Evolutionary conservation across 2,113 vertebrate genomes (phyloP).

Genomic region (Gopherus evgoodei): DNA sequence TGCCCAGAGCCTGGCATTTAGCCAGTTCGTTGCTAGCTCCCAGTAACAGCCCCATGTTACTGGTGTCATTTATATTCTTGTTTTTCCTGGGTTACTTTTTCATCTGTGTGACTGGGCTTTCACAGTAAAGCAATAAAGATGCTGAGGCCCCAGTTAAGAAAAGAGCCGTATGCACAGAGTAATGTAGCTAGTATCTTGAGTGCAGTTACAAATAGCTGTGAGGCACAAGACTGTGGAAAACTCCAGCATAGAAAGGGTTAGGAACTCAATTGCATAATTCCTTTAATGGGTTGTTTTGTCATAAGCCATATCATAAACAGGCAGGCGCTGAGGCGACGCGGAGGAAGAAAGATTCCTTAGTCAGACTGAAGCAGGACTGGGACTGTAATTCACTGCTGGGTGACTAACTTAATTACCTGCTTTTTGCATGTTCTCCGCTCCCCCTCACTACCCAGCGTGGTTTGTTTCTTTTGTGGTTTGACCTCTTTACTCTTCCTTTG

Average conservation of each 20-base stretch:
- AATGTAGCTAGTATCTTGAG: conserved; percentile 11
- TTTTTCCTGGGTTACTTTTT: conserved; percentile 54
- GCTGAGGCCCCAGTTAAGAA: conserved; percentile 17
- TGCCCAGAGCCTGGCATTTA: background rate
- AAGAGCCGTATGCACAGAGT: background rate
- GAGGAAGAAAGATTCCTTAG: conserved; percentile 36
- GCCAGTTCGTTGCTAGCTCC: background rate
- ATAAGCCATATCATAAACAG: conserved; percentile 60
- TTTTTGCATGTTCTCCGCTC: conserved; percentile 5
- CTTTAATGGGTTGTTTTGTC: conserved; percentile 66
- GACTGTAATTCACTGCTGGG: conserved; percentile 7
- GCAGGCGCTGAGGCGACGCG: background rate
- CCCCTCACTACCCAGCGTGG: conserved; percentile 35
- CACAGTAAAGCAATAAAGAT: conserved; percentile 18
- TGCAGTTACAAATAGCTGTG: background rate
- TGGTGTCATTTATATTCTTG: background rate
- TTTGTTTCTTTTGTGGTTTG: conserved; percentile 48
- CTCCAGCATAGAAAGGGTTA: conserved; percentile 35
- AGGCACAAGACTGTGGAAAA: conserved; percentile 55
- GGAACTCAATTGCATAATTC: conserved; percentile 36
- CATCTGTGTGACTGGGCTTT: conserved; percentile 5
- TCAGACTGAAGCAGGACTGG: conserved; percentile 4
- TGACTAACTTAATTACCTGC: conserved; percentile 62
- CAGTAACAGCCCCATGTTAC: background rate
- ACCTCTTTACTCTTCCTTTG: conserved; percentile 37